These are phyloP conservation scores for Pseudocheirus occidentalis DNA, from an alignment of 2,797 vertebrate genomes.

Conservation along the genomic window DNA sequence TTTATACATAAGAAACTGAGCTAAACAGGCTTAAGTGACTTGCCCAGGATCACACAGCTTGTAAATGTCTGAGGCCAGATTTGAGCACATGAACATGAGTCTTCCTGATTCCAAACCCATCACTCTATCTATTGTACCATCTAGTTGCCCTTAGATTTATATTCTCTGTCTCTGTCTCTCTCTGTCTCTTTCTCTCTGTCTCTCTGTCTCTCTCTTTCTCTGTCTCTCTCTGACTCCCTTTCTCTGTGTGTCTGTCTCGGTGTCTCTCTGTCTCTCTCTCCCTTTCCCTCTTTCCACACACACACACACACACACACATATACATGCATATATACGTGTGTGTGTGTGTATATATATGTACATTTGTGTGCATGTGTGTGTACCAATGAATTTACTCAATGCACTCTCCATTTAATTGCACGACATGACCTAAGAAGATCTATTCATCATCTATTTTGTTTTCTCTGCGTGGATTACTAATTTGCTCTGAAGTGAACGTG, in stretches of 20 bases:
- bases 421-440: background rate
- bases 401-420: background rate
- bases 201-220: too few species aligned
- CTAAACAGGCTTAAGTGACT: background rate
- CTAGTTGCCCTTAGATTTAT: background rate
- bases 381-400: background rate
- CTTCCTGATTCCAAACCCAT: background rate
- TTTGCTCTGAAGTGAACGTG: background rate
- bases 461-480: background rate
- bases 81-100: background rate
- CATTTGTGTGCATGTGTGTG: background rate
- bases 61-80: background rate
- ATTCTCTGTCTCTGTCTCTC: too few species aligned
- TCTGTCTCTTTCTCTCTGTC: too few species aligned
- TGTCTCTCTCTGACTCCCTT: too few species aligned
- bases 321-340: too few species aligned
- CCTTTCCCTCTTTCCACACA: too few species aligned
- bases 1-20: background rate
- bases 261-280: too few species aligned
- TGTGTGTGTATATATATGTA: too few species aligned
- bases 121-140: too few species aligned
- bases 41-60: background rate
- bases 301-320: too few species aligned
- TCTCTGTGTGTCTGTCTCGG: too few species aligned
- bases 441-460: background rate